These are phyloP conservation scores for Eilema griseolum DNA, from an alignment of 2,888 invertebrate species.

Conservation along the genomic window DNA sequence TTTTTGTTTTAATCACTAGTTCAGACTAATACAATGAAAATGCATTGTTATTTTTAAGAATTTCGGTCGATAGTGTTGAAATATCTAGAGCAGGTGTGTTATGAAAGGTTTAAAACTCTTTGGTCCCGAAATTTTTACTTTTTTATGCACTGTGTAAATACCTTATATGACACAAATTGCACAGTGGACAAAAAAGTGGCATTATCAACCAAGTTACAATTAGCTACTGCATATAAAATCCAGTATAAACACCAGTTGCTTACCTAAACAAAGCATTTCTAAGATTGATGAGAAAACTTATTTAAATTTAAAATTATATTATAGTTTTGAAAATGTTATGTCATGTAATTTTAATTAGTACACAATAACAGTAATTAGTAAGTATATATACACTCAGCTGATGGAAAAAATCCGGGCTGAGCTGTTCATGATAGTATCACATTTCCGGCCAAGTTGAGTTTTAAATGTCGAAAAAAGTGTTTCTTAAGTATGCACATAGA, in stretches of 20 bases:
- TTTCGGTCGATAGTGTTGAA: not conserved
- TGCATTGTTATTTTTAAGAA: not conserved
- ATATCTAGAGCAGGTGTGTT: not conserved
- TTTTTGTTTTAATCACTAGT: not conserved
- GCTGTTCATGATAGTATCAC: constrained; percentile 79
- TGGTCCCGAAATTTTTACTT: no score
- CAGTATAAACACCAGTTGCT: constrained; percentile 16
- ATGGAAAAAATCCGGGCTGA: constrained; percentile 67
- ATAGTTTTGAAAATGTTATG: constrained; percentile 52
- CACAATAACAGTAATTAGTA: constrained; percentile 55
- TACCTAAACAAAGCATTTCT: constrained; percentile 26
- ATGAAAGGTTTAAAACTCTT: no score
- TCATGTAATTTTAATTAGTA: constrained; percentile 61
- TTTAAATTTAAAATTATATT: constrained; percentile 39
- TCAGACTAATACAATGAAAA: not conserved
- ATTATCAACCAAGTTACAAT: not conserved
- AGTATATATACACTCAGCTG: constrained; percentile 43
- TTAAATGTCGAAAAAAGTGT: constrained; percentile 73
- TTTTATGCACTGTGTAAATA: no score
- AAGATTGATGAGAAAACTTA: constrained; percentile 38
- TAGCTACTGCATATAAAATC: constrained; percentile 17
- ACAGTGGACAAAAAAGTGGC: not conserved
- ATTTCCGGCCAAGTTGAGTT: constrained; percentile 78
- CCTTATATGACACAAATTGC: not conserved
- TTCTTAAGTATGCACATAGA: constrained; percentile 69